Evolutionary conservation across 2,888 invertebrate genomes (phyloP).

Genomic region (Lapara coniferarum): DNA sequence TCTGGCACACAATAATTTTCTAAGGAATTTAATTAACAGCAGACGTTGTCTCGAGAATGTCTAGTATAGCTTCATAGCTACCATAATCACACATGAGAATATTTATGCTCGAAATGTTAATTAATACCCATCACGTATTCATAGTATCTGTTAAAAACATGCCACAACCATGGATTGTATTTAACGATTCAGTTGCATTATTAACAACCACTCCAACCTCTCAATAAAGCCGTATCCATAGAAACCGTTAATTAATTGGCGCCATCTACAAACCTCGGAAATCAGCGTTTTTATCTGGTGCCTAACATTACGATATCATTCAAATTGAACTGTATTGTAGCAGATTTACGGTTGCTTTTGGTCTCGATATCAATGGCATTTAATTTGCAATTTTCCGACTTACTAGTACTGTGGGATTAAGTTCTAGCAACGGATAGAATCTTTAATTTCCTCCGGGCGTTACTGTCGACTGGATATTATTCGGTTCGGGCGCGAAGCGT

Average conservation of each 20-base stretch:
- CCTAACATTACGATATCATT: slow-evolving; percentile 32
- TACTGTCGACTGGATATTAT: slow-evolving; percentile 63
- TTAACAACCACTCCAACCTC: slow-evolving; percentile 39
- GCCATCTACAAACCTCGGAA: slow-evolving; percentile 65
- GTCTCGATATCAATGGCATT: slow-evolving; percentile 42
- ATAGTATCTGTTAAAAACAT: not conserved
- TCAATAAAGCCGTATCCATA: slow-evolving; percentile 59
- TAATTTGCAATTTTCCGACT: slow-evolving; percentile 81
- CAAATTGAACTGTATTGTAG: slow-evolving; percentile 42
- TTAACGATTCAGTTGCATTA: slow-evolving; percentile 25
- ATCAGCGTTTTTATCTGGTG: slow-evolving; percentile 72
- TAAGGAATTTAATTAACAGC: too few relatives aligned
- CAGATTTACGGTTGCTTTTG: slow-evolving; percentile 12
- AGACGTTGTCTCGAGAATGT: too few relatives aligned
- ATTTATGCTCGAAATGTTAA: not conserved
- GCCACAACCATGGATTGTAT: not conserved
- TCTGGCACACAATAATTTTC: too few relatives aligned
- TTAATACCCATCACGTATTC: not conserved
- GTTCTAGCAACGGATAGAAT: slow-evolving; percentile 77
- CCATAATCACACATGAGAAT: not conserved
- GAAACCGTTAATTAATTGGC: slow-evolving; percentile 75
- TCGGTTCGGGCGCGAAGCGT: slow-evolving; percentile 53
- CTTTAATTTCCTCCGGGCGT: slow-evolving; percentile 80
- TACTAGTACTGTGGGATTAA: slow-evolving; percentile 77
- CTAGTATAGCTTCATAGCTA: too few relatives aligned